A percentile compares a stretch with the other conserved stretches of the same genome.
Evolutionary conservation across 2,888 invertebrate genomes (phyloP).

Genomic region (Micropterix aruncella): DNA sequence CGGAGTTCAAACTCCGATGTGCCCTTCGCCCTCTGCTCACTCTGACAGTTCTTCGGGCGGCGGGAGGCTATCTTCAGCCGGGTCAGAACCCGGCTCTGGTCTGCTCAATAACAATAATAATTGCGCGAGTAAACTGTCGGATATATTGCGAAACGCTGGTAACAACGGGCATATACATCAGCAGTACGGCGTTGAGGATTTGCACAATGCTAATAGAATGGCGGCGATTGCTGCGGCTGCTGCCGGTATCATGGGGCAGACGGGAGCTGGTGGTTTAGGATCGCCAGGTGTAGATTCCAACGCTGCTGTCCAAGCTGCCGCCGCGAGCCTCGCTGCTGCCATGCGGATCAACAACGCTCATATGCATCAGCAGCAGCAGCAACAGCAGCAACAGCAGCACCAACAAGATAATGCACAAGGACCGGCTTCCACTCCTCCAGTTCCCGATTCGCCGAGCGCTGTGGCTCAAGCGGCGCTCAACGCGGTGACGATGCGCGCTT

Average conservation of each 20-base stretch:
- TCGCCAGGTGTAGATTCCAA: slow-evolving; percentile 24
- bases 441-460: slow-evolving; percentile 26
- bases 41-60: slow-evolving; percentile 80
- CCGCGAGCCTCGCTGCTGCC: slow-evolving; percentile 62
- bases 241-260: slow-evolving; percentile 45
- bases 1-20: slow-evolving; percentile 41
- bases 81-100: slow-evolving; percentile 42
- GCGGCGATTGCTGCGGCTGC: slow-evolving; percentile 57
- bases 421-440: slow-evolving; percentile 23
- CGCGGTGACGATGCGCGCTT: slow-evolving; percentile 31
- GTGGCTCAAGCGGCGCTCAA: slow-evolving; percentile 42
- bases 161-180: slow-evolving; percentile 43
- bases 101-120: slow-evolving; percentile 57
- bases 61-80: slow-evolving; percentile 55
- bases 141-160: slow-evolving; percentile 25
- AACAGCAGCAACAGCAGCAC: slow-evolving; percentile 13
- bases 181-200: slow-evolving; percentile 47
- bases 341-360: slow-evolving; percentile 43
- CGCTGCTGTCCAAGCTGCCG: slow-evolving; percentile 56
- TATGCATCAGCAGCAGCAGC: slow-evolving; percentile 16
- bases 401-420: slow-evolving; percentile 14
- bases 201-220: slow-evolving; percentile 45
- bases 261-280: slow-evolving; percentile 30
- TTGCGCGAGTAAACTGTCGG: slow-evolving; percentile 41
- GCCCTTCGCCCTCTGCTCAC: slow-evolving; percentile 74